These are phyloP conservation scores for Papilio xuthus DNA, from an alignment of 1,140 invertebrate species.

Conservation along the genomic window DNA sequence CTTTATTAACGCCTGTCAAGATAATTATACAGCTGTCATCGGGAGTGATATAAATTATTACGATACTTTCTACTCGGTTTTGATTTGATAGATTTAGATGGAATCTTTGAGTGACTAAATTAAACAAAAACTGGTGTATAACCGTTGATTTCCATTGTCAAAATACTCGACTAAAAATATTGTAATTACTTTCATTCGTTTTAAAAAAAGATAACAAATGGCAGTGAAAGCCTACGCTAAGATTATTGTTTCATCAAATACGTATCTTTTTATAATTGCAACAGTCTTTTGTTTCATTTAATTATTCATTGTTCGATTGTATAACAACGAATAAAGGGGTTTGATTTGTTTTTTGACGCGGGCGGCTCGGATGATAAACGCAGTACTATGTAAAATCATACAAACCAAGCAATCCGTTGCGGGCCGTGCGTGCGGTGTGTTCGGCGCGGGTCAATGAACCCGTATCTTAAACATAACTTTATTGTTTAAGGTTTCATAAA, in stretches of 20 bases:
- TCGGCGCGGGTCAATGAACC: no score
- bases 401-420: no score
- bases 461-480: not conserved
- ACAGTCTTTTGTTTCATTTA: conserved; percentile 8
- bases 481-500: conserved; percentile 5
- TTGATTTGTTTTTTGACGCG: no score
- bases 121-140: not conserved
- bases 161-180: not conserved
- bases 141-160: not conserved
- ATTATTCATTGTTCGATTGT: conserved; percentile 13
- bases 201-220: no score
- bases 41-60: not conserved
- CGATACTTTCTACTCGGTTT: not conserved
- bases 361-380: no score
- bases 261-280: not conserved
- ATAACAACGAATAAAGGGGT: not conserved
- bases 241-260: not conserved
- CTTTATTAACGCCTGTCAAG: conserved; percentile 20
- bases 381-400: no score
- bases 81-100: conserved; percentile 8
- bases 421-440: no score
- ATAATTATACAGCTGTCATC: conserved; percentile 7
- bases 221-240: not conserved
- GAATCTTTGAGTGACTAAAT: not conserved
- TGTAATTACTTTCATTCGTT: no score